phyloP scores from a whole-genome alignment of 2,113 vertebrate genomes.

The Anguilla japonica region DNA sequence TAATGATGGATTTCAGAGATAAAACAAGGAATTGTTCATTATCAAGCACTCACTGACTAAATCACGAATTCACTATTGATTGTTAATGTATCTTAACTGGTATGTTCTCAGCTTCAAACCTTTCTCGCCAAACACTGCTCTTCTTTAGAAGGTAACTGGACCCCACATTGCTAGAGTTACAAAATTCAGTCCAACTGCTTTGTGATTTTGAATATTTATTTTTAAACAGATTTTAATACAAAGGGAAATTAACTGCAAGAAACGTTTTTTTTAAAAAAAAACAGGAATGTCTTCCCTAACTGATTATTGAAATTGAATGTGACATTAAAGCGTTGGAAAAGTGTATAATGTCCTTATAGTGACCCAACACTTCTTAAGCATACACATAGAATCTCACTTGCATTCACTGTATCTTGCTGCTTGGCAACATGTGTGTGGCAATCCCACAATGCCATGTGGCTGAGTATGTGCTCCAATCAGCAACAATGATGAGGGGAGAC shows the following conservation, averaged over 20 bases:
- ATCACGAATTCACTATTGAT: background rate
- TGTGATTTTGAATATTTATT: too few relatives aligned
- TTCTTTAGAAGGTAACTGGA: background rate
- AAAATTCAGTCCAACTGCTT: too few relatives aligned
- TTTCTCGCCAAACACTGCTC: background rate
- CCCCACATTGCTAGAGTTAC: slow-evolving; percentile 75
- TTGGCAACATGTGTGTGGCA: slow-evolving; percentile 83
- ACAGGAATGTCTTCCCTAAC: too few relatives aligned
- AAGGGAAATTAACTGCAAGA: too few relatives aligned
- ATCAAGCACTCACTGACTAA: background rate
- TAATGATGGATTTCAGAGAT: too few relatives aligned
- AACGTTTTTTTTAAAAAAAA: too few relatives aligned
- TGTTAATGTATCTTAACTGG: background rate
- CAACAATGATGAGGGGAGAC: background rate
- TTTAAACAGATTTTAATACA: too few relatives aligned
- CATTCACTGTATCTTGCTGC: slow-evolving; percentile 78
- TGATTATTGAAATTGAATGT: background rate
- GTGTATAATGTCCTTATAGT: background rate
- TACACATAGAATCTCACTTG: slow-evolving; percentile 68
- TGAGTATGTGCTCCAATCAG: background rate
- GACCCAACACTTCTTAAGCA: background rate
- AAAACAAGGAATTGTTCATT: background rate
- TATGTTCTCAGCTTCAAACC: background rate
- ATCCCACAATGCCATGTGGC: slow-evolving; percentile 69
- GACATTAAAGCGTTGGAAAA: background rate